Evolutionary conservation across 2,113 vertebrate genomes (phyloP), one percentile per base, ranked within the genome.

Genomic region (Acinonyx jubatus): DNA sequence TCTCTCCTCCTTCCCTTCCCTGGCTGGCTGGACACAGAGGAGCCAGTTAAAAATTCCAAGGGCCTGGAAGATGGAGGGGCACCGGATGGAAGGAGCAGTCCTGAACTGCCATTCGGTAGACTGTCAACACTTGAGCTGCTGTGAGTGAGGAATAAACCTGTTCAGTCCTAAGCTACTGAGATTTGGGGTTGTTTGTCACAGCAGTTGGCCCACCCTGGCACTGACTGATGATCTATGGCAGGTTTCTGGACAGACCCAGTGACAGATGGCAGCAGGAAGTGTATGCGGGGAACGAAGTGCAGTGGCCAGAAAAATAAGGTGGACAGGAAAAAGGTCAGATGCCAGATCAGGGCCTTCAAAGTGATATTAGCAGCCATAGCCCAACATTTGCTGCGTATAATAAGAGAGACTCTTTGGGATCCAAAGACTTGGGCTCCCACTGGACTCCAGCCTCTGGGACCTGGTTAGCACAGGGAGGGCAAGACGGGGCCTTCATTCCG

Each of bases 181-280:
- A 68, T 88, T 9, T 82, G 71, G 68, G 31, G 52, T 68, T 52
- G 71, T 83, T 73, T 66, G 31, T 93, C 27, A 89, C 0, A 68
- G 78, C 38, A 57, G 83, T 55, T 83, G 74, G 31, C 33, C 48
- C 71, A 13, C 4, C 21, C 57, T 78, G 71, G 66, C 68, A 66
- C 73, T 61, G 23, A 52, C 38, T 21, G 50, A 61, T 96, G 89
- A 93, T 55, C 63, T 57, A 45, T 14, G 38, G 52, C 38, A 88
- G 29, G 45, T 84, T 93, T 92, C 76, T 73, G 71, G 45, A 41
- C 21, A 80, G 33, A 74, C 7, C 15, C 16, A 85, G 65, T 65
- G 78, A 92, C 87, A 97, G 55, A 92, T 33, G 33, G n/a, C 38
- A 87, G 21, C 63, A 95, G 65, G 36, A 78, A 66, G 66, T 91